Conservation (phyloP, 1,140 invertebrate genomes). For the Tetragnatha versicolor region DNA sequence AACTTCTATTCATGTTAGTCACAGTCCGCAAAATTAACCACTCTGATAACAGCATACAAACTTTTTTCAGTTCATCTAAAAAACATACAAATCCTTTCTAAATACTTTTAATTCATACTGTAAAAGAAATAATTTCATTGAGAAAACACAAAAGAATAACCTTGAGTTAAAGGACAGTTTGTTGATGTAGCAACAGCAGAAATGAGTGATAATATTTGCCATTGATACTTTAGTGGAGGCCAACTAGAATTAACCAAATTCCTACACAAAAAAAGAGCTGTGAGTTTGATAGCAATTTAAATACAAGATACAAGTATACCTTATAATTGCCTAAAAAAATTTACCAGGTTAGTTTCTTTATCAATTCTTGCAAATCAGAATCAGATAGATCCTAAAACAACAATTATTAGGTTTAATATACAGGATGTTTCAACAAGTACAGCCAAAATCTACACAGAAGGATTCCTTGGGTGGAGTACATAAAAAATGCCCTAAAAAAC, state of each 20-base stretch:
- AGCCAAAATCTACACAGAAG: too few relatives aligned
- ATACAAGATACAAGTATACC: neutral
- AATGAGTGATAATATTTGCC: conserved; percentile 8
- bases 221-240: conserved; percentile 7
- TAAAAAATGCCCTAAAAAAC: too few relatives aligned
- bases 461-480: too few relatives aligned
- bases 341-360: conserved; percentile 15
- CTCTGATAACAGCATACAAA: conserved; percentile 15
- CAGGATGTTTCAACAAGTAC: too few relatives aligned
- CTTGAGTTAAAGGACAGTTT: conserved; percentile 30
- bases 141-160: neutral
- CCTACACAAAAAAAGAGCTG: conserved; percentile 10
- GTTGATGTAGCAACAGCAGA: neutral
- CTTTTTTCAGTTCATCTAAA: conserved; percentile 28
- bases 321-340: neutral
- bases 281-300: neutral
- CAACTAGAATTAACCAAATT: too few relatives aligned
- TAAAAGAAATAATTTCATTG: too few relatives aligned
- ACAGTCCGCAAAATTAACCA: conserved; percentile 19
- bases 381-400: conserved; percentile 24
- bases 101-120: neutral
- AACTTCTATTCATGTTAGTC: neutral
- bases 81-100: neutral
- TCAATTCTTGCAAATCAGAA: conserved; percentile 8
- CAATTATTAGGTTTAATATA: too few relatives aligned